Evolutionary conservation across 2,113 vertebrate species (phyloP).

Genomic region (Brachyistius frenatus): DNA sequence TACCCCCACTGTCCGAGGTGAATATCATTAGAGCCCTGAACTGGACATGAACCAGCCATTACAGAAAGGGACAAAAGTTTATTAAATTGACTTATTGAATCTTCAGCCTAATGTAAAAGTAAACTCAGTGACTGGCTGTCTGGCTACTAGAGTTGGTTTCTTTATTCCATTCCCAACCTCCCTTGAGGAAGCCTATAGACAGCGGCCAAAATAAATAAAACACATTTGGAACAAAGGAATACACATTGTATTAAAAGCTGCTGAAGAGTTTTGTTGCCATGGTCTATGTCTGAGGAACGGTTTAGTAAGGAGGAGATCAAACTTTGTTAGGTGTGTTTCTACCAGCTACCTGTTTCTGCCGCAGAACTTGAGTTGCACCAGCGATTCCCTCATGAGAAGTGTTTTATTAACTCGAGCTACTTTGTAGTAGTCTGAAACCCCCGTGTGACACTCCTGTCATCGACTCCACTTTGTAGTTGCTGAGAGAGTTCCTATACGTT

Average conservation of each 20-base stretch:
- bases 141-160: constrained; percentile 36
- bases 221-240: constrained; percentile 36
- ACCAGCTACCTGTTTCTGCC: constrained; percentile 28
- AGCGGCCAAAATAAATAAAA: constrained; percentile 46
- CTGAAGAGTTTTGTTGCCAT: constrained; percentile 10
- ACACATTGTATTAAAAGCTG: constrained; percentile 25
- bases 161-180: constrained; percentile 30
- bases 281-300: neutral
- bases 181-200: constrained; percentile 35
- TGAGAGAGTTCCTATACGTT: constrained; percentile 45
- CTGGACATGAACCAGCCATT: constrained; percentile 70
- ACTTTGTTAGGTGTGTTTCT: constrained; percentile 21
- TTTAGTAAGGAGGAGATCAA: neutral
- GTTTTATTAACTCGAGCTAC: constrained; percentile 29
- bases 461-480: constrained; percentile 15
- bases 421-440: neutral
- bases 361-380: constrained; percentile 6
- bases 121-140: constrained; percentile 35
- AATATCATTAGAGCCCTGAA: constrained; percentile 67
- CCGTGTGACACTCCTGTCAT: neutral
- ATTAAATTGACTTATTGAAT: constrained; percentile 78
- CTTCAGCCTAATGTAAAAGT: constrained; percentile 67
- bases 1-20: constrained; percentile 52
- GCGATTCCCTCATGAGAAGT: constrained; percentile 33
- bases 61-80: constrained; percentile 54